Evolutionary conservation across 2,113 vertebrate species (phyloP).

Genomic region (Oreochromis aureus): DNA sequence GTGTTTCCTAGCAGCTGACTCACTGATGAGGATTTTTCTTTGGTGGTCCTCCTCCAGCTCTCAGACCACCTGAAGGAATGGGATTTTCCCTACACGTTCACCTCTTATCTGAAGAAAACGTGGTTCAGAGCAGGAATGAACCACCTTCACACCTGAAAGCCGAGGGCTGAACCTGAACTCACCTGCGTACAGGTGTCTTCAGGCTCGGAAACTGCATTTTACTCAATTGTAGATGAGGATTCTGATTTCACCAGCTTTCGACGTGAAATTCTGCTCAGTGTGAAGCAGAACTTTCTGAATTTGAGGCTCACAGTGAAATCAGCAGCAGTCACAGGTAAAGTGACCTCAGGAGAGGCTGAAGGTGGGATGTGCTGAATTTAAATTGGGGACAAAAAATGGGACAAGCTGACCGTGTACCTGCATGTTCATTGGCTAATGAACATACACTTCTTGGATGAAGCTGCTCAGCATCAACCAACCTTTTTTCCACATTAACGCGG

Average conservation of each 20-base stretch:
- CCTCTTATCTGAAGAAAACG: neutral
- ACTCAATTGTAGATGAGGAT: neutral
- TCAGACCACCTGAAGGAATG: neutral
- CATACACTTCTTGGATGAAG: neutral
- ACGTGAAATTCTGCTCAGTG: neutral
- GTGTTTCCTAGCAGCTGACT: neutral
- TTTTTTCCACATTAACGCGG: neutral
- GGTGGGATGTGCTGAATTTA: neutral
- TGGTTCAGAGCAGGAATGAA: neutral
- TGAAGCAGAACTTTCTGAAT: neutral
- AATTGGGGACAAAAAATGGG: neutral
- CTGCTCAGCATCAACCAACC: neutral
- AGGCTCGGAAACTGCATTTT: neutral
- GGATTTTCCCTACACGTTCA: neutral
- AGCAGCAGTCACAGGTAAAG: neutral
- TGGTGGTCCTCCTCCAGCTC: neutral
- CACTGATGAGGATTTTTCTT: neutral
- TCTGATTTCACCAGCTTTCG: neutral
- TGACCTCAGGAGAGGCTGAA: neutral
- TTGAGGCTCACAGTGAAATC: neutral
- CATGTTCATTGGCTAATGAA: neutral
- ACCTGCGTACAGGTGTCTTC: neutral
- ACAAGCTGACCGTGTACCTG: neutral
- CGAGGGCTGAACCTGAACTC: neutral
- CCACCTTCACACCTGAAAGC: neutral